Percentiles rank a stretch among this genome's conserved stretches.
Evolutionary conservation across 1,140 invertebrate genomes (phyloP).

Genomic region (Drosophila bocqueti): DNA sequence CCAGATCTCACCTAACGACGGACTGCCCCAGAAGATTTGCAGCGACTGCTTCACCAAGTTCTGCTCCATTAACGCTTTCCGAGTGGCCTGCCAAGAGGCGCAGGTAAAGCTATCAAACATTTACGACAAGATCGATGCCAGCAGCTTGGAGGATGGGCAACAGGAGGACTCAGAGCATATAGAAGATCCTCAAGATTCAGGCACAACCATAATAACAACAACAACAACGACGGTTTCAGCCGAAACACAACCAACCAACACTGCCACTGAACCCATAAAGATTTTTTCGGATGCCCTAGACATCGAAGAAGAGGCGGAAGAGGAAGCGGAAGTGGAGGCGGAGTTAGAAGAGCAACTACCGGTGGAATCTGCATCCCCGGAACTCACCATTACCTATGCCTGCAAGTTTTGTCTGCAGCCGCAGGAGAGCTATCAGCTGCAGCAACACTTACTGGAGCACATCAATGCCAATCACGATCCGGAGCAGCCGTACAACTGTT

Average conservation of each 20-base stretch:
- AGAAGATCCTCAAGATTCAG: slow-evolving; percentile 3
- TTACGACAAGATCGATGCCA: slow-evolving; percentile 81
- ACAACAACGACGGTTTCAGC: slow-evolving; percentile 52
- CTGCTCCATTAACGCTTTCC: slow-evolving; percentile 75
- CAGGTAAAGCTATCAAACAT: slow-evolving; percentile 75
- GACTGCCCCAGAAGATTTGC: slow-evolving; percentile 79
- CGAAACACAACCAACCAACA: slow-evolving; percentile 58
- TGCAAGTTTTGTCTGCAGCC: slow-evolving; percentile 76
- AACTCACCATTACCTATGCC: slow-evolving; percentile 65
- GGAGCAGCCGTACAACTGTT: slow-evolving; percentile 77
- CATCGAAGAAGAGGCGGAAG: slow-evolving; percentile 45
- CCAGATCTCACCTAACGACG: slow-evolving; percentile 78
- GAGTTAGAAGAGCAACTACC: slow-evolving; percentile 11
- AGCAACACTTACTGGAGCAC: slow-evolving; percentile 70
- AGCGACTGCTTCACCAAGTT: slow-evolving; percentile 81
- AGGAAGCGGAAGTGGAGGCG: slow-evolving; percentile 6
- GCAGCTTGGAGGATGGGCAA: slow-evolving; percentile 51
- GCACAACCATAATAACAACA: slow-evolving; percentile 7
- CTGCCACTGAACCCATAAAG: slow-evolving; percentile 63
- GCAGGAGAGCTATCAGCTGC: slow-evolving; percentile 64
- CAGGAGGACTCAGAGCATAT: slow-evolving; percentile 23
- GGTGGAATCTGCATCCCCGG: slow-evolving; percentile 15
- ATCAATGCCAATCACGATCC: slow-evolving; percentile 64
- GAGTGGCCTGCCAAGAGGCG: slow-evolving; percentile 73
- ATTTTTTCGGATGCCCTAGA: slow-evolving; percentile 60